Evolutionary conservation across 1,140 invertebrate genomes (phyloP).

Genomic region (Orussus abietinus): DNA sequence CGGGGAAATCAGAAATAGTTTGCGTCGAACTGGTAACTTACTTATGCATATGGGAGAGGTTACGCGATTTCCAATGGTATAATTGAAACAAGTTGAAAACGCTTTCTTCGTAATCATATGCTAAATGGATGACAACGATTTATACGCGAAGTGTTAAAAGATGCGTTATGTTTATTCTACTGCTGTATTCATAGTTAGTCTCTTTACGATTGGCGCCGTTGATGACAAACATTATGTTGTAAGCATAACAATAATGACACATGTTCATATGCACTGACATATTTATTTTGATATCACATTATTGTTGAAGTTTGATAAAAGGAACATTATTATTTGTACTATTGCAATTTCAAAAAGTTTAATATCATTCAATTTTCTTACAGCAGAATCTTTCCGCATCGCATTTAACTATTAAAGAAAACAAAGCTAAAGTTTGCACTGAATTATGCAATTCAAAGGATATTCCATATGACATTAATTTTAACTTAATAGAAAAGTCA

Average conservation of each 20-base stretch:
- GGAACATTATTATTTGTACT: slow-evolving; percentile 1
- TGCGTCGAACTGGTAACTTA: too few relatives aligned
- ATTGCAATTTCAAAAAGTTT: slow-evolving; percentile 4
- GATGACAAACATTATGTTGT: background rate
- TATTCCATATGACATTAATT: slow-evolving; percentile 13
- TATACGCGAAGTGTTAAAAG: background rate
- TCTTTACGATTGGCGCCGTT: slow-evolving; percentile 3
- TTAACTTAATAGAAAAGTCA: slow-evolving; percentile 12
- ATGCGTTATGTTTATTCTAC: background rate
- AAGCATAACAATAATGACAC: background rate
- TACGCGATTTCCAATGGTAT: too few relatives aligned
- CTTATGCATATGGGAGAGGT: too few relatives aligned
- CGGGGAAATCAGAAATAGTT: too few relatives aligned
- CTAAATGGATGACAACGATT: background rate
- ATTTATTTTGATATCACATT: background rate
- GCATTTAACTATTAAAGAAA: too few relatives aligned
- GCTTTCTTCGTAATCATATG: too few relatives aligned
- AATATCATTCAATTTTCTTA: too few relatives aligned
- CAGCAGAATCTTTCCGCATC: too few relatives aligned
- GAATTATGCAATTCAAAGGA: slow-evolving; percentile 13
- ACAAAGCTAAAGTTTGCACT: too few relatives aligned
- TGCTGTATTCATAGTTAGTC: slow-evolving; percentile 13
- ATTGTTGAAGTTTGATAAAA: background rate
- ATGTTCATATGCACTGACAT: slow-evolving; percentile 1
- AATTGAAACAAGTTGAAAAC: too few relatives aligned